phyloP scores from a whole-genome alignment of 2,797 vertebrate genomes.

The Sebastes oblongus region DNA sequence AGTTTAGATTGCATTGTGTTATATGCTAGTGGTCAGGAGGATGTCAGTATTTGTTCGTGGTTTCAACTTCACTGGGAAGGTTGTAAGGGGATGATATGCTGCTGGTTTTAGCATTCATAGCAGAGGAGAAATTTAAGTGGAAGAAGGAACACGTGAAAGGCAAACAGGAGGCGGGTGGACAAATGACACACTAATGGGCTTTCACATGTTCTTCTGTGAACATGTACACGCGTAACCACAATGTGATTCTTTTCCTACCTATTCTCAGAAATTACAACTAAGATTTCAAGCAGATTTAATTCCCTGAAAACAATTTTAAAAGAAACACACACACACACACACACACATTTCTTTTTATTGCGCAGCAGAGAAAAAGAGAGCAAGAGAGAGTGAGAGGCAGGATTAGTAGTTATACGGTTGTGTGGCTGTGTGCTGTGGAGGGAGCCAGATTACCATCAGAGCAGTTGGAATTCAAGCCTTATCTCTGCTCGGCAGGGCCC shows the following conservation, averaged over 20 bases:
- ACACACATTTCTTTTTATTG: constrained; percentile 6
- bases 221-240: not conserved
- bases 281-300: constrained; percentile 8
- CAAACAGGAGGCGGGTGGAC: not conserved
- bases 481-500: constrained; percentile 74
- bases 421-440: constrained; percentile 50
- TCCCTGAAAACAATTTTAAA: constrained; percentile 15
- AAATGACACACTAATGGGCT: constrained; percentile 4
- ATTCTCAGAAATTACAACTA: constrained; percentile 11
- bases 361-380: not conserved
- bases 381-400: constrained; percentile 13
- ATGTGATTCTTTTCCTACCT: not conserved
- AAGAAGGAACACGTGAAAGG: constrained; percentile 29
- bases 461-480: constrained; percentile 77
- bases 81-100: not conserved
- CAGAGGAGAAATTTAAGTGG: constrained; percentile 19
- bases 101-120: not conserved
- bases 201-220: constrained; percentile 24
- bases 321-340: constrained; percentile 8
- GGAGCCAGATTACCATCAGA: constrained; percentile 77
- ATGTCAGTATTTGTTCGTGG: not conserved
- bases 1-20: not conserved
- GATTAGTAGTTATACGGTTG: constrained; percentile 58
- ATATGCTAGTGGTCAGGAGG: not conserved
- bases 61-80: not conserved